Conservation (phyloP, 53 echinoderm and acorn worm species). For the Zoroaster sp. region DNA sequence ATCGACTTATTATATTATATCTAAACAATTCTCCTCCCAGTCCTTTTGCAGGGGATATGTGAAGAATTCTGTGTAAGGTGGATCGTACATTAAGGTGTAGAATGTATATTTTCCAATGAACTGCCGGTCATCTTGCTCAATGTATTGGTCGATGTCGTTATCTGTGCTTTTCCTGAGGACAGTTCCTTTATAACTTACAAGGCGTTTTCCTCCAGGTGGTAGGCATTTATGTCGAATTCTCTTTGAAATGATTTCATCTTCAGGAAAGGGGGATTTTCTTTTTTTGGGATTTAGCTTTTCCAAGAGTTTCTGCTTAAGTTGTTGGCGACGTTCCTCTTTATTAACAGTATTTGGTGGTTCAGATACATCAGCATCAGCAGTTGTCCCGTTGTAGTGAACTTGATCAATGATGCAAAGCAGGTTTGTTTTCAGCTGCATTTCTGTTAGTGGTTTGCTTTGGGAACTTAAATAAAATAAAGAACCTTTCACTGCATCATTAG, state of each 20-base stretch:
- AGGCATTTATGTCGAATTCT: neutral
- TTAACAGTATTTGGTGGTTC: neutral
- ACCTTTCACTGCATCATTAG: constrained; percentile 19
- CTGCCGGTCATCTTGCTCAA: too few relatives aligned
- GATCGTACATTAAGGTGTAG: too few relatives aligned
- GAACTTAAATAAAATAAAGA: constrained; percentile 3
- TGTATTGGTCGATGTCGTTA: constrained; percentile 19
- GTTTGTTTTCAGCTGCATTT: neutral
- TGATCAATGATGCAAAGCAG: neutral
- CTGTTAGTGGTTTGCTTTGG: neutral
- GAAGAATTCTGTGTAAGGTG: too few relatives aligned
- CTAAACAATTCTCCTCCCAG: too few relatives aligned
- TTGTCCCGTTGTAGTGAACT: neutral
- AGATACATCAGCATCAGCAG: neutral
- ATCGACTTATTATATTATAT: too few relatives aligned
- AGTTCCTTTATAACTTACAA: constrained; percentile 12
- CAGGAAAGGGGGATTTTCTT: constrained; percentile 31
- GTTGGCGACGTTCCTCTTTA: neutral
- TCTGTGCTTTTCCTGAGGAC: constrained; percentile 36
- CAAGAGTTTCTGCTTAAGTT: neutral
- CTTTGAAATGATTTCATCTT: constrained; percentile 21
- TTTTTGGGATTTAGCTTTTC: constrained; percentile 7
- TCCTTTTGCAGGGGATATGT: too few relatives aligned
- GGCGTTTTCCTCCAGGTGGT: neutral
- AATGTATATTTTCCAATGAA: too few relatives aligned